Evolutionary conservation across 2,888 invertebrate species (phyloP), one percentile per base, ranked within the genome.

Genomic region (Ophion obscuratus): DNA sequence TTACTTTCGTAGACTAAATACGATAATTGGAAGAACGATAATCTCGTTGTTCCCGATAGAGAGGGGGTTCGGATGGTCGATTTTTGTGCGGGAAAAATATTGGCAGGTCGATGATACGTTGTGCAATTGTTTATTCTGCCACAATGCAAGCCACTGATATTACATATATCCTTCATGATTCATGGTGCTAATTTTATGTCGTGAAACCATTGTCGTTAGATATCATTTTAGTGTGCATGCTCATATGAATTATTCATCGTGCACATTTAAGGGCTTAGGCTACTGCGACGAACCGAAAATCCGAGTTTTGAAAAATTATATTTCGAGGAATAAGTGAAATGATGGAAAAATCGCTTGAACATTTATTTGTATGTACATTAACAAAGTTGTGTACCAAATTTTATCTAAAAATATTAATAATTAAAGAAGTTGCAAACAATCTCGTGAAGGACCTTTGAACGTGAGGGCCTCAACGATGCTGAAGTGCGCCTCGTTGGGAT

Each of bases 101-200:
- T 27, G 4, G 10, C 66, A 84, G 75, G 64, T 74, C 62, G 68
- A 68, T 68, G 36, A 83, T 70, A 53, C 67, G 71, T 68, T 67
- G 84, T 70, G 75, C 74, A 75, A 87, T 70, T 71, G 75, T 85
- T 87, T 83, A 57, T 85, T 81, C 90, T 91, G 90, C 90, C 91
- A 89, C 87, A 87, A 91, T 90, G 90, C 91, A 90, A 91, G 89
- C 91, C 91, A 91, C 89, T 84, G 88, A 89, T 61, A 76, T 76
- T 76, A 59, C 59, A 71, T 68, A n/a, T 47, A 82, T 83, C 86
- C 86, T 73, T 40, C 27, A 44, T 80, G 68, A 68, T 64, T 27
- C 17, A 75, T 71, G 64, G 73, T 74, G 79, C 75, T 83, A 81
- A 62, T 83, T 77, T 14, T 77, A 64, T 68, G n/a, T 75, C 78